These are phyloP conservation scores for Drosophila tani DNA, from an alignment of 1,140 invertebrate species.

Conservation along the genomic window DNA sequence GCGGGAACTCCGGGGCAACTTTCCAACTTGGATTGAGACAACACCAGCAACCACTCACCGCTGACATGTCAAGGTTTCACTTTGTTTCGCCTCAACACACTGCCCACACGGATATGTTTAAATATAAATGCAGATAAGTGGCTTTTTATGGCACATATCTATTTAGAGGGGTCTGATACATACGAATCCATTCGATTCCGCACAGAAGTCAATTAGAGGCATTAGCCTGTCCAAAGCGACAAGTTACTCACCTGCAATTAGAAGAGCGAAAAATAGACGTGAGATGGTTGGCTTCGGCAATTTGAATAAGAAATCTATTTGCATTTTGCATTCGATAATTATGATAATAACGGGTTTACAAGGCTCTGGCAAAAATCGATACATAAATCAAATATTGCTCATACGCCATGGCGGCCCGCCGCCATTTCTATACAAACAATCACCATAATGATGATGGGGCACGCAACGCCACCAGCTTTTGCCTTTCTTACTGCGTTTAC, in stretches of 20 bases:
- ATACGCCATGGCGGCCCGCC: slow-evolving; percentile 57
- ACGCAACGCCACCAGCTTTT: slow-evolving; percentile 28
- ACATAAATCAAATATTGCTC: slow-evolving; percentile 57
- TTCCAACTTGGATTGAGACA: slow-evolving; percentile 29
- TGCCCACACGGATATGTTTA: slow-evolving; percentile 70
- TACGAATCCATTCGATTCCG: slow-evolving; percentile 9
- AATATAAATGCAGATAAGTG: slow-evolving; percentile 45
- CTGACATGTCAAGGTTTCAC: slow-evolving; percentile 57
- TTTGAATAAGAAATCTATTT: slow-evolving; percentile 63
- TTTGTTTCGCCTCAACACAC: slow-evolving; percentile 27
- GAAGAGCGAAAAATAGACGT: slow-evolving; percentile 37
- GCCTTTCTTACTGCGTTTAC: slow-evolving; percentile 7
- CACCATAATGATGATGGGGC: slow-evolving; percentile 47
- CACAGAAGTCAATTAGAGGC: slow-evolving; percentile 59
- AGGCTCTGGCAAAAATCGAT: slow-evolving; percentile 32
- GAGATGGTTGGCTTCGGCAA: slow-evolving; percentile 31
- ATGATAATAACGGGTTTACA: slow-evolving; percentile 56
- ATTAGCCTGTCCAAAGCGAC: slow-evolving; percentile 47
- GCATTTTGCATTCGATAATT: slow-evolving; percentile 55
- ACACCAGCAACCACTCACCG: slow-evolving; percentile 14
- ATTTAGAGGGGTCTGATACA: neutral
- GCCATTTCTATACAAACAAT: slow-evolving; percentile 30
- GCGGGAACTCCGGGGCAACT: slow-evolving; percentile 17
- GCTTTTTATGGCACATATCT: slow-evolving; percentile 17
- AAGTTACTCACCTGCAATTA: slow-evolving; percentile 75